Evolutionary conservation across 2,113 vertebrate species (phyloP), one percentile per base, ranked within the genome.

Genomic region (Rutilus rutilus): DNA sequence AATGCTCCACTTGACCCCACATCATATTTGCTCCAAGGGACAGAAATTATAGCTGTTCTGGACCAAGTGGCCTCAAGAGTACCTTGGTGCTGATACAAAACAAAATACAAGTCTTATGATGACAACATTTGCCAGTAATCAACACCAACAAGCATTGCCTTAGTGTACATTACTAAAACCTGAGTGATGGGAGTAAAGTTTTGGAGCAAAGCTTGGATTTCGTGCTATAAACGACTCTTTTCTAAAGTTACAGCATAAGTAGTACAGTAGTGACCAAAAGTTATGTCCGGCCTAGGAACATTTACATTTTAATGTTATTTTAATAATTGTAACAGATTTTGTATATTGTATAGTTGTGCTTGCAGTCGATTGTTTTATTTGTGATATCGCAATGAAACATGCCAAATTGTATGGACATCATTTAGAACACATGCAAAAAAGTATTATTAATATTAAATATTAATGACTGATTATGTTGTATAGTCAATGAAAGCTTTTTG

Each of bases 1-100:
- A 92, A 92, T 3, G 91, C 91, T 14, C 90, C 90, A 14, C 84
- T 92, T 15, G 86, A 83, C 30, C 87, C 87, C 11, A 81, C 86
- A n/a, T 89, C 84, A 64, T 67, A 83, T 52, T 86, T 92, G 25
- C 91, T 92, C 21, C 88, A 89, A 25, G 91, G 92, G 3, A 69
- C 86, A 25, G 92, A 92, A 81, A 88, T 92, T 50, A 88, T 81
- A 9, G 74, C 84, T 0, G 88, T 90, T 25, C 86, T 92, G 79
- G 92, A 92, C 88, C 89, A 92, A 89, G 89, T 89, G n/a, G 50
- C 75, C 19, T 86, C 82, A 64, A 69, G 71, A 47, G 12, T 81
- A 27, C 52, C 64, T 36, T 89, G 86, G 88, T 89, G 50, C 57
- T 87, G 67, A 89, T 5, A 4, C 30, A 50, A 60, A 21, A 27